These are phyloP conservation scores for Smithornis capensis DNA, from an alignment of 2,113 vertebrate genomes.

Conservation along the genomic window DNA sequence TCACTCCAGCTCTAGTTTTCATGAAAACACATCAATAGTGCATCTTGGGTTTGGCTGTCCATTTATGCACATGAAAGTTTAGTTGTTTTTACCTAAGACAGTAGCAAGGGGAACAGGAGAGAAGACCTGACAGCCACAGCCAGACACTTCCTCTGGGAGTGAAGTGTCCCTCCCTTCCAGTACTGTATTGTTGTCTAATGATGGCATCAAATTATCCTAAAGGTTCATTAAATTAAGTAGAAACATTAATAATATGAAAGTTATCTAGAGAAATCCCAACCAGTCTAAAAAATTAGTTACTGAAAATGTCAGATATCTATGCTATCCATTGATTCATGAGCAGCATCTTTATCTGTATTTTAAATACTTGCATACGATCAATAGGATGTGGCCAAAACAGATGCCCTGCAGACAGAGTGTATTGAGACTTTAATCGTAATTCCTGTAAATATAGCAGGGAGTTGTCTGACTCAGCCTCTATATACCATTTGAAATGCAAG, in stretches of 20 bases:
- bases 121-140: neutral
- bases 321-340: conserved; percentile 12
- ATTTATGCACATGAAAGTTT: neutral
- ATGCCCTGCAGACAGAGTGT: conserved; percentile 39
- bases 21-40: neutral
- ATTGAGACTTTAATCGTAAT: conserved; percentile 39
- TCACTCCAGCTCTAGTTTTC: neutral
- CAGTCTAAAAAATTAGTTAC: neutral
- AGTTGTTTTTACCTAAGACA: neutral
- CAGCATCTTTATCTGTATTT: conserved; percentile 14
- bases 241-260: neutral
- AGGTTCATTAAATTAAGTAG: neutral
- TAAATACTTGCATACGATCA: conserved; percentile 41
- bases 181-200: neutral
- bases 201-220: neutral
- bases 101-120: neutral
- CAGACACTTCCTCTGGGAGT: neutral
- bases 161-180: neutral
- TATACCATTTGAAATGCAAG: conserved; percentile 43
- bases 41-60: neutral
- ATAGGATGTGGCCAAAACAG: conserved; percentile 46
- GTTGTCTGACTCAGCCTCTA: conserved; percentile 40
- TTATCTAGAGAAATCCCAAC: neutral
- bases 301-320: neutral
- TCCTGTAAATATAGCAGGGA: conserved; percentile 52